Evolutionary conservation across 2,888 invertebrate genomes (phyloP).

Genomic region (Gonocerus acuteangulatus): DNA sequence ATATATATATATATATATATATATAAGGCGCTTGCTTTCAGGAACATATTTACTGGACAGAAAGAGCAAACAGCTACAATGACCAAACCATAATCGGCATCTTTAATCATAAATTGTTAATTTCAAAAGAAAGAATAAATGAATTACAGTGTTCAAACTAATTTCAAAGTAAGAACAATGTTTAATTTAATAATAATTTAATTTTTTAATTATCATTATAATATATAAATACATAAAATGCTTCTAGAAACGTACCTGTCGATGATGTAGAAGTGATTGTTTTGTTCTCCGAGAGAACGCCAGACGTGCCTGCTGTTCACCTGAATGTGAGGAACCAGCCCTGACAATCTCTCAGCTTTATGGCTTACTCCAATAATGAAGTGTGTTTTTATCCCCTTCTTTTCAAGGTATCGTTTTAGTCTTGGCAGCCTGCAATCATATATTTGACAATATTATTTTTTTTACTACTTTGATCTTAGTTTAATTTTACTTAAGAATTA

Average conservation of each 20-base stretch:
- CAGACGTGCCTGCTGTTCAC: conserved; percentile 23
- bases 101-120: too few species aligned
- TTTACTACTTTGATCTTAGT: neutral
- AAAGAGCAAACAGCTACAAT: too few species aligned
- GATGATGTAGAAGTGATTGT: conserved; percentile 30
- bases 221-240: too few species aligned
- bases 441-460: neutral
- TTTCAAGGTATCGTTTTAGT: neutral
- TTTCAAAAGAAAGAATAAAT: too few species aligned
- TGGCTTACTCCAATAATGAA: conserved; percentile 15
- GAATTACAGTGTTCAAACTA: too few species aligned
- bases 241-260: conserved; percentile 26
- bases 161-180: too few species aligned
- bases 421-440: conserved; percentile 10
- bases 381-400: conserved; percentile 22
- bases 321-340: conserved; percentile 6
- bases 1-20: too few species aligned
- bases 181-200: too few species aligned
- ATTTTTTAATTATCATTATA: too few species aligned
- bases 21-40: too few species aligned
- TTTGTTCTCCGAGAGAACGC: conserved; percentile 20
- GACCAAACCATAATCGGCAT: too few species aligned
- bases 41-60: too few species aligned
- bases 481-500: neutral
- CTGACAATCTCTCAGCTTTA: conserved; percentile 2